Percentiles rank a stretch among this genome's conserved stretches.
Evolutionary conservation across 2,113 vertebrate genomes (phyloP).

Genomic region (Athene cunicularia): DNA sequence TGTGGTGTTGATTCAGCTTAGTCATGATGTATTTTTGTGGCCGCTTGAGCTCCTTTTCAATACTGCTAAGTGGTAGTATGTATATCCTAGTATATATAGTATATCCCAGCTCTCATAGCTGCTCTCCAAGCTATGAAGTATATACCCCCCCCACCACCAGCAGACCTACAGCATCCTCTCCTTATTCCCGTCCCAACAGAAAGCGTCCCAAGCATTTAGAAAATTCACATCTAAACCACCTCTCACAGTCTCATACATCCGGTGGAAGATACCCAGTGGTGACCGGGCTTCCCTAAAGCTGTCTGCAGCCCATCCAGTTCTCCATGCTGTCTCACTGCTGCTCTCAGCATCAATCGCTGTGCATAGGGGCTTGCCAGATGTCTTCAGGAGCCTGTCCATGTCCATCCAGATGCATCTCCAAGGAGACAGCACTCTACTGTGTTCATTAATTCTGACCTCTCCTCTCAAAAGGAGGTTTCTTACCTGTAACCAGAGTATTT

Average conservation of each 20-base stretch:
- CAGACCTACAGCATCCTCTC: neutral
- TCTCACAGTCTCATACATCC: neutral
- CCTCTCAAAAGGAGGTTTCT: neutral
- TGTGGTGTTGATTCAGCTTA: neutral
- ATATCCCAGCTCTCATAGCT: neutral
- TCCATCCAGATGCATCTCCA: neutral
- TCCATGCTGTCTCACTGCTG: neutral
- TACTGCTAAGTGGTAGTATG: neutral
- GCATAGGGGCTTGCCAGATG: rapidly evolving
- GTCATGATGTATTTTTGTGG: neutral
- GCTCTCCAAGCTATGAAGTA: neutral
- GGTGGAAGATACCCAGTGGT: neutral
- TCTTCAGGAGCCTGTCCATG: neutral
- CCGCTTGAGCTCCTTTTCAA: neutral
- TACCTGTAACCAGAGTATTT: neutral
- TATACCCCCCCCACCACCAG: neutral
- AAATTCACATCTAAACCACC: neutral
- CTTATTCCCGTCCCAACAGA: neutral
- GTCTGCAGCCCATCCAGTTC: neutral
- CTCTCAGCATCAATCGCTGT: neutral
- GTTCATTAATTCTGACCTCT: neutral
- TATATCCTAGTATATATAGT: no score
- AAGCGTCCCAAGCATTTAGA: neutral
- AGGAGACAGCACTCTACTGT: neutral
- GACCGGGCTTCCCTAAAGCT: neutral